A percentile compares a stretch with the other conserved stretches of the same genome.
These are phyloP conservation scores for Toxotes chatareus DNA, from an alignment of 2,113 vertebrate genomes.

Conservation along the genomic window DNA sequence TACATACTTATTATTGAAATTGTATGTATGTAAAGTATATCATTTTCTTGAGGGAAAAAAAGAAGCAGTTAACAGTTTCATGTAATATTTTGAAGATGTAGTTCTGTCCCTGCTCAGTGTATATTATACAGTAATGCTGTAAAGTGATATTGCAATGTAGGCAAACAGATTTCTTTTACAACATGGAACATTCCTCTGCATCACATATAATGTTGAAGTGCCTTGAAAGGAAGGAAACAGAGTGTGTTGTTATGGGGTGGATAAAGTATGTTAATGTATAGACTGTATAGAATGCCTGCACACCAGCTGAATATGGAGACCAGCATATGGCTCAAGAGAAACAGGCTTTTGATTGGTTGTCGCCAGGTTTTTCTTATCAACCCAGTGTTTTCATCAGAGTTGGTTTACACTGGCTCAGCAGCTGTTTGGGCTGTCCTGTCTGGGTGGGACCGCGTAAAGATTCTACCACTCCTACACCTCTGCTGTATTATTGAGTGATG, in stretches of 20 bases:
- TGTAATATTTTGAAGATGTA: background rate
- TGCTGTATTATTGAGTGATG: conserved; percentile 56
- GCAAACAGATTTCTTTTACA: background rate
- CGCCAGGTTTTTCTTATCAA: conserved; percentile 59
- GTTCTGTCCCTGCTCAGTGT: background rate
- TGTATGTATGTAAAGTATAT: background rate
- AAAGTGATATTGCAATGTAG: background rate
- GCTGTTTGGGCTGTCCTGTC: conserved; percentile 54
- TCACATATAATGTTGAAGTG: background rate
- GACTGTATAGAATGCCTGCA: conserved; percentile 14
- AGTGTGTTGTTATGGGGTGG: conserved; percentile 16
- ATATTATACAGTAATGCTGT: background rate
- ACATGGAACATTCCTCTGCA: conserved; percentile 16
- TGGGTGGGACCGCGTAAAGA: conserved; percentile 42
- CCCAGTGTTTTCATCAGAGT: conserved; percentile 9
- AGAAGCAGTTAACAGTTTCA: background rate
- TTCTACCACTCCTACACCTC: conserved; percentile 51
- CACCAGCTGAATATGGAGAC: background rate
- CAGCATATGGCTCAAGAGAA: conserved; percentile 15
- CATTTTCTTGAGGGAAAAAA: background rate
- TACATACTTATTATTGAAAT: background rate
- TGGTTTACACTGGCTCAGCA: conserved; percentile 44
- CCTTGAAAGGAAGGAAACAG: conserved; percentile 46
- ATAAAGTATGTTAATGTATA: conserved; percentile 20
- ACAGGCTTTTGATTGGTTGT: conserved; percentile 46